These are phyloP conservation scores for Dusona sp. DNA, from an alignment of 2,888 invertebrate genomes.

Conservation along the genomic window DNA sequence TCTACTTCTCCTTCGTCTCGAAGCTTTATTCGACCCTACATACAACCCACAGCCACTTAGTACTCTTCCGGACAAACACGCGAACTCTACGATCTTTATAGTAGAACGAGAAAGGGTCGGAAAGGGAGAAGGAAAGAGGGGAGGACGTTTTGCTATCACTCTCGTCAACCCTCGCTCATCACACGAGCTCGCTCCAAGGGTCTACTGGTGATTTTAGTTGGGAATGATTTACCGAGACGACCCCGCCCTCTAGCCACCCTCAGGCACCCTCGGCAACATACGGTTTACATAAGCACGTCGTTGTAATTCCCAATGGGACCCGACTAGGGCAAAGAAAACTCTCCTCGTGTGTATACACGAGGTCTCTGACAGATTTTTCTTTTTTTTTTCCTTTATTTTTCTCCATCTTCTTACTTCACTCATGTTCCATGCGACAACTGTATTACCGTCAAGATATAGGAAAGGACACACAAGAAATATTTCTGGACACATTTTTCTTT, in stretches of 20 bases:
- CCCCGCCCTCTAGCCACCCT: constrained; percentile 58
- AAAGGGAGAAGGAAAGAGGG: neutral
- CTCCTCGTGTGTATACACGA: constrained; percentile 63
- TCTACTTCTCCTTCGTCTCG: constrained; percentile 14
- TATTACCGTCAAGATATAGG: constrained; percentile 17
- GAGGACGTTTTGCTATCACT: constrained; percentile 26
- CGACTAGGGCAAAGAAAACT: constrained; percentile 67
- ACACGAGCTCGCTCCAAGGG: constrained; percentile 50
- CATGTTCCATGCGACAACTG: constrained; percentile 26
- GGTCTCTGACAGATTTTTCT: constrained; percentile 44
- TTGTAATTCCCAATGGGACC: constrained; percentile 74
- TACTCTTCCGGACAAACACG: constrained; percentile 76
- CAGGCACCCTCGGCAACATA: constrained; percentile 72
- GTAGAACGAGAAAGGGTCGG: constrained; percentile 43
- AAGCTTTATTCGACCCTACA: constrained; percentile 48
- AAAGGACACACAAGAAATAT: constrained; percentile 5
- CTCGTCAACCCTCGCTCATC: constrained; percentile 49
- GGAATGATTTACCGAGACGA: constrained; percentile 77
- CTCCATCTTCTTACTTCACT: neutral
- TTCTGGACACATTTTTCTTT: constrained; percentile 1
- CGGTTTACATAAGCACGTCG: constrained; percentile 79
- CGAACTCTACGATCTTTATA: constrained; percentile 38
- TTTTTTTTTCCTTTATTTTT: constrained; percentile 8
- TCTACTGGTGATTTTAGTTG: constrained; percentile 63
- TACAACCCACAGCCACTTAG: constrained; percentile 72